Conservation (phyloP, 2,113 vertebrate genomes). For the Pterophyllum scalare region DNA sequence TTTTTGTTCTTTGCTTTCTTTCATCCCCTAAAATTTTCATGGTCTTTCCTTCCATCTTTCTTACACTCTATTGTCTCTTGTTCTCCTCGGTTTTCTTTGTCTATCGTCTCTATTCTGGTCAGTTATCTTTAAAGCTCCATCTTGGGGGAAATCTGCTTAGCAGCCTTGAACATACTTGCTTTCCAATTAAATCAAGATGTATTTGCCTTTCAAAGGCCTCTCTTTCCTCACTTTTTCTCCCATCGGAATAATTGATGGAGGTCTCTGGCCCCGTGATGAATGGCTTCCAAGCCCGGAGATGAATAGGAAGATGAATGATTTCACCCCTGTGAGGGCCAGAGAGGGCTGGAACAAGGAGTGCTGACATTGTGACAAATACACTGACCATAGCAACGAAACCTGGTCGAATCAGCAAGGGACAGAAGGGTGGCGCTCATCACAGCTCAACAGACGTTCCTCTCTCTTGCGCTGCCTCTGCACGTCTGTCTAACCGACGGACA, state of each 20-base stretch:
- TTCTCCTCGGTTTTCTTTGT: conserved; percentile 29
- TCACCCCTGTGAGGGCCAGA: conserved; percentile 67
- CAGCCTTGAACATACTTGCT: conserved; percentile 73
- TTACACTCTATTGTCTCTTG: conserved; percentile 23
- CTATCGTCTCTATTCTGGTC: conserved; percentile 35
- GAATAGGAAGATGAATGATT: conserved; percentile 85
- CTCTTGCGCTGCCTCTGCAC: conserved; percentile 10
- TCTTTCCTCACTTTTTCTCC: conserved; percentile 71
- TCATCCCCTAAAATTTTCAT: not conserved
- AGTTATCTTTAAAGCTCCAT: conserved; percentile 65
- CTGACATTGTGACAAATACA: conserved; percentile 86
- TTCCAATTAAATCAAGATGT: conserved; percentile 87
- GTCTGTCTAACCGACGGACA: conserved; percentile 60
- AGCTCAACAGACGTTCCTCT: conserved; percentile 49
- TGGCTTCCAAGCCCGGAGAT: conserved; percentile 78
- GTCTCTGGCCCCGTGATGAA: conserved; percentile 81
- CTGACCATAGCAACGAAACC: conserved; percentile 76
- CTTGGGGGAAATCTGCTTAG: conserved; percentile 77
- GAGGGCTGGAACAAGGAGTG: conserved; percentile 73
- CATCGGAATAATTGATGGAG: conserved; percentile 84
- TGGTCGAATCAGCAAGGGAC: conserved; percentile 70
- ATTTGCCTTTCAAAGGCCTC: conserved; percentile 83
- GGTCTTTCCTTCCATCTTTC: conserved; percentile 16
- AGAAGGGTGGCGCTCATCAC: conserved; percentile 40
- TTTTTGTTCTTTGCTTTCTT: conserved; percentile 18